A percentile compares a stretch with the other conserved stretches of the same genome.
phyloP scores from a whole-genome alignment of 2,888 invertebrate species.

The Leptinotarsa juncta region DNA sequence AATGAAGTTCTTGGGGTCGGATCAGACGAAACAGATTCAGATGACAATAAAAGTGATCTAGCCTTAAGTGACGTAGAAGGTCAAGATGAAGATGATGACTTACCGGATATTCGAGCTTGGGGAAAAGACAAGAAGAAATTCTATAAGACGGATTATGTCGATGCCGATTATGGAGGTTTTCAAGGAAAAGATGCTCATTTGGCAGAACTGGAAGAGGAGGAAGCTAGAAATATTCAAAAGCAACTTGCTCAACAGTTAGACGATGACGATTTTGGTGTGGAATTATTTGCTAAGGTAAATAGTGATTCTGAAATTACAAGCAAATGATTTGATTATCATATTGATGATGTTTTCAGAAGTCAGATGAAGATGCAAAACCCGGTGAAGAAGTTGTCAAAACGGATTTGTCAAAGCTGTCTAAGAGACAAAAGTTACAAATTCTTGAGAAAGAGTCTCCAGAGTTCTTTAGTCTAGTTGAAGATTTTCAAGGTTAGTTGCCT shows the following conservation, averaged over 20 bases:
- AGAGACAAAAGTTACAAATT: constrained; percentile 80
- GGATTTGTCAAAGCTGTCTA: constrained; percentile 81
- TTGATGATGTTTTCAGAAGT: constrained; percentile 52
- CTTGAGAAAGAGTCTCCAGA: constrained; percentile 91
- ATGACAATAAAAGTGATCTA: constrained; percentile 67
- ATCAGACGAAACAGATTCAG: constrained; percentile 63
- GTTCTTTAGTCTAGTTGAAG: constrained; percentile 80
- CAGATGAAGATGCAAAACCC: constrained; percentile 59
- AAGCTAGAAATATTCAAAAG: constrained; percentile 84
- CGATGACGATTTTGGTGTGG: constrained; percentile 70
- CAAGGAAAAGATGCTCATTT: constrained; percentile 76
- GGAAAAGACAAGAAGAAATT: constrained; percentile 83
- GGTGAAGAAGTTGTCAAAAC: constrained; percentile 75
- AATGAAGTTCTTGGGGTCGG: constrained; percentile 75
- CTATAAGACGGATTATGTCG: constrained; percentile 90
- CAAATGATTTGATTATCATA: too few relatives aligned
- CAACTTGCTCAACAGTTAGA: constrained; percentile 81
- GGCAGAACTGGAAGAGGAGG: constrained; percentile 85
- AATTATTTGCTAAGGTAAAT: constrained; percentile 46
- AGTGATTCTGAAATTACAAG: too few relatives aligned
- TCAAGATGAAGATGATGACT: constrained; percentile 75
- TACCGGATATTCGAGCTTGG: constrained; percentile 89
- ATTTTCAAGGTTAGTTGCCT: constrained; percentile 73
- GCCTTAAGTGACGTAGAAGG: constrained; percentile 84
- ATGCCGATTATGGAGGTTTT: constrained; percentile 82